phyloP scores from a whole-genome alignment of 1,140 invertebrate species.

The Lucilia sericata region DNA sequence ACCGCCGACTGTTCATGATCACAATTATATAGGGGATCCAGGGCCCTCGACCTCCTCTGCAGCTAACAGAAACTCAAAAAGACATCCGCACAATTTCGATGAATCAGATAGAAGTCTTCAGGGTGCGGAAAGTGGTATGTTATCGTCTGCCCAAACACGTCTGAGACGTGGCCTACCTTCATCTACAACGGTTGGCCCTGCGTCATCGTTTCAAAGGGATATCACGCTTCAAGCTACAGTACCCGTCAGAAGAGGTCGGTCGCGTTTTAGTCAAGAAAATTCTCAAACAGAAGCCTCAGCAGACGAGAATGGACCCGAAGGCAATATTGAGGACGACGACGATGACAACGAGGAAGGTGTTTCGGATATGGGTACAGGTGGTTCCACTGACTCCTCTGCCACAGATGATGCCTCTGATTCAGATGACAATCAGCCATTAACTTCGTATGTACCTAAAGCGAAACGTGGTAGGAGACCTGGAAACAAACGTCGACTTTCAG shows the following conservation, averaged over 20 bases:
- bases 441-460: constrained; percentile 58
- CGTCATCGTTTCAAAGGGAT: constrained; percentile 20
- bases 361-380: constrained; percentile 62
- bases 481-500: constrained; percentile 51
- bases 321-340: constrained; percentile 51
- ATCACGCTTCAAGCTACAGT: neutral
- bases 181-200: constrained; percentile 49
- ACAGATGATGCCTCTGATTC: constrained; percentile 62
- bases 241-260: constrained; percentile 53
- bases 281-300: constrained; percentile 52
- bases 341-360: constrained; percentile 52
- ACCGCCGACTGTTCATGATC: constrained; percentile 55
- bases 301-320: constrained; percentile 48
- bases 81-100: constrained; percentile 65
- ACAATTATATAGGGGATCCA: constrained; percentile 61
- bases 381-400: constrained; percentile 54
- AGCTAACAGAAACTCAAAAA: constrained; percentile 51
- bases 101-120: constrained; percentile 63
- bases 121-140: constrained; percentile 55
- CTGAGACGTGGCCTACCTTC: constrained; percentile 60
- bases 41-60: constrained; percentile 51
- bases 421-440: constrained; percentile 71
- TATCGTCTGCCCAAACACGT: constrained; percentile 52
- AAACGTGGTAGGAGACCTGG: constrained; percentile 30
- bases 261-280: constrained; percentile 57